A percentile compares a stretch with the other conserved stretches of the same genome.
Evolutionary conservation across 1,140 invertebrate genomes (phyloP).

Genomic region (Aphaenogaster floridana): DNA sequence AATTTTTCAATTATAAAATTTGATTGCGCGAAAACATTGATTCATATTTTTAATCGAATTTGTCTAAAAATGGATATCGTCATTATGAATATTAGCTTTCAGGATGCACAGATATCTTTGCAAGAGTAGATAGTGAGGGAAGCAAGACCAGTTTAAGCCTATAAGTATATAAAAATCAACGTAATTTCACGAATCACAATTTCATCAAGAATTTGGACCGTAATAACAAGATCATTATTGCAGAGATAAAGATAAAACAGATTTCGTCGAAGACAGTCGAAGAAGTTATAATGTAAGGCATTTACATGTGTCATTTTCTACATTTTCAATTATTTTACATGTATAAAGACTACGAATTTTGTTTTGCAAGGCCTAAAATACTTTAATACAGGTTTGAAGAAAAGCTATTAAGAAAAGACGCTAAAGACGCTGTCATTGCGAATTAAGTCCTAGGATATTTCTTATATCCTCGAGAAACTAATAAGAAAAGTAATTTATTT

Average conservation of each 20-base stretch:
- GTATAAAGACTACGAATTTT: neutral
- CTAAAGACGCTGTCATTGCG: constrained; percentile 18
- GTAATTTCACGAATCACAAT: neutral
- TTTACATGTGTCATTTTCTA: neutral
- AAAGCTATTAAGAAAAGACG: constrained; percentile 21
- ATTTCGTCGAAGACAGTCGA: neutral
- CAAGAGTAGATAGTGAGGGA: neutral
- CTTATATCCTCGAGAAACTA: constrained; percentile 25
- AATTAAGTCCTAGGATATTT: constrained; percentile 53
- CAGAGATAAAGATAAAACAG: constrained; percentile 9
- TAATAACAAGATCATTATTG: neutral
- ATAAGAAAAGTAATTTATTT: constrained; percentile 79
- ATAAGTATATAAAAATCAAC: neutral
- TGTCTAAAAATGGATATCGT: neutral
- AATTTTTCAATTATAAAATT: constrained; percentile 25
- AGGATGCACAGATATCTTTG: constrained; percentile 24
- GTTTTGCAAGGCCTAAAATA: constrained; percentile 4
- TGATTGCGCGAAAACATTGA: neutral
- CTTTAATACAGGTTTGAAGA: neutral
- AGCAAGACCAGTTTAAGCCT: neutral
- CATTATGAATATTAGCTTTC: constrained; percentile 3
- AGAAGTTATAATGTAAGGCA: neutral
- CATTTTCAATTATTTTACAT: neutral
- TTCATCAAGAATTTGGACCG: neutral
- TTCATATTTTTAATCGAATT: neutral